Evolutionary conservation across 2,797 vertebrate genomes (phyloP).

Genomic region (Siniperca obscura): DNA sequence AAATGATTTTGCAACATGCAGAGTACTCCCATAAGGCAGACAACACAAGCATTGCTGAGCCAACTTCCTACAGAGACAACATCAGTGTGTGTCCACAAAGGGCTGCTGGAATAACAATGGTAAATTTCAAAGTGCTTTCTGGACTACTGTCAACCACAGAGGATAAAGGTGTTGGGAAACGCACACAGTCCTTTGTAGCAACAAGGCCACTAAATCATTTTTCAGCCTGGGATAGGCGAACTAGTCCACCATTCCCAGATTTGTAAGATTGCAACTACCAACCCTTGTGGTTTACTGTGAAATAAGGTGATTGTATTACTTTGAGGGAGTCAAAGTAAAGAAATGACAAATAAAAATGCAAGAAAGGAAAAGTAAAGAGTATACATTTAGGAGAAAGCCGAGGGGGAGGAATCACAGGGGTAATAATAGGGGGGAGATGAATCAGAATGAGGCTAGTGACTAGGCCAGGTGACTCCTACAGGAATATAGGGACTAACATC

Average conservation of each 20-base stretch:
- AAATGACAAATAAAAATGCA: background rate
- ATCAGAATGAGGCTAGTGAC: background rate
- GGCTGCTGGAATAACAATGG: conserved; percentile 46
- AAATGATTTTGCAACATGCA: conserved; percentile 29
- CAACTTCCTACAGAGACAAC: conserved; percentile 26
- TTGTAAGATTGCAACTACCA: conserved; percentile 19
- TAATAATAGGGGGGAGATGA: background rate
- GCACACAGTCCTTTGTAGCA: conserved; percentile 14
- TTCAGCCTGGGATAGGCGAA: conserved; percentile 5
- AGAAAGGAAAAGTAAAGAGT: background rate
- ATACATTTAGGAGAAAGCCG: background rate
- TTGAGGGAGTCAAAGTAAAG: background rate
- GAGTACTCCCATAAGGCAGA: conserved; percentile 17
- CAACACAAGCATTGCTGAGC: conserved; percentile 13
- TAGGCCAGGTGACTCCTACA: background rate
- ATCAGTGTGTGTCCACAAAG: conserved; percentile 44
- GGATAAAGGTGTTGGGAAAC: conserved; percentile 32
- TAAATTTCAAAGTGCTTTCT: conserved; percentile 34
- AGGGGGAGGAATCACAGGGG: background rate
- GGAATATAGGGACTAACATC: background rate
- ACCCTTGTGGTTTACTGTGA: background rate
- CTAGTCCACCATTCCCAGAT: conserved; percentile 2
- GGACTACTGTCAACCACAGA: conserved; percentile 23
- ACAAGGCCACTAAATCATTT: conserved; percentile 23
- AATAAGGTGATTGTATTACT: conserved; percentile 19